Evolutionary conservation across 1,140 invertebrate species (phyloP).

Genomic region (Chironomus tepperi): DNA sequence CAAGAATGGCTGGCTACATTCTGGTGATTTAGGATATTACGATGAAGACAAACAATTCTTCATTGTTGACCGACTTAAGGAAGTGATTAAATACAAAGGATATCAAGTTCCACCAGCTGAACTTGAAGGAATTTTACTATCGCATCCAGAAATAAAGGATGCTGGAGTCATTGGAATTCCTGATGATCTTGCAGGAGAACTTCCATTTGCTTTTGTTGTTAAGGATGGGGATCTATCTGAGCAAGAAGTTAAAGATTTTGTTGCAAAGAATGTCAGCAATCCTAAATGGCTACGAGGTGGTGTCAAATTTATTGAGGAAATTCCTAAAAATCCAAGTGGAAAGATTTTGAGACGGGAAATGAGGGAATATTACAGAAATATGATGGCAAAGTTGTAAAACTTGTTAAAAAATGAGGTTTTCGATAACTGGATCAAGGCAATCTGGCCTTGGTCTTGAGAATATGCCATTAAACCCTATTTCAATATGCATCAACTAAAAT

Average conservation of each 20-base stretch:
- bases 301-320: conserved; percentile 41
- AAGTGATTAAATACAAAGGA: conserved; percentile 84
- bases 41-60: conserved; percentile 64
- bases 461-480: too few species aligned
- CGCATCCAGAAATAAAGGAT: conserved; percentile 52
- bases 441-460: too few species aligned
- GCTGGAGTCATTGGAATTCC: conserved; percentile 60
- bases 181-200: conserved; percentile 50
- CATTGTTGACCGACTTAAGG: conserved; percentile 69
- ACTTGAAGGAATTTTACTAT: conserved; percentile 58
- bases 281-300: conserved; percentile 44
- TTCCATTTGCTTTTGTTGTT: conserved; percentile 51
- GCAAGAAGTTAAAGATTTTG: conserved; percentile 41
- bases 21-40: conserved; percentile 68
- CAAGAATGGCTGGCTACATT: conserved; percentile 67
- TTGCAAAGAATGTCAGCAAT: conserved; percentile 41
- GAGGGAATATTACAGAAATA: conserved; percentile 33
- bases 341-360: conserved; percentile 39
- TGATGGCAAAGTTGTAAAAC: not conserved
- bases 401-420: not conserved
- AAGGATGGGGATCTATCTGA: conserved; percentile 37
- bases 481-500: too few species aligned
- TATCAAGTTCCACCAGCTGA: conserved; percentile 70
- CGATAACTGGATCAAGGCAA: too few species aligned
- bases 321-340: conserved; percentile 44